Percentiles rank a stretch among this genome's conserved stretches.
Evolutionary conservation across 2,888 invertebrate genomes (phyloP).

Genomic region (Nomada ferruginata): DNA sequence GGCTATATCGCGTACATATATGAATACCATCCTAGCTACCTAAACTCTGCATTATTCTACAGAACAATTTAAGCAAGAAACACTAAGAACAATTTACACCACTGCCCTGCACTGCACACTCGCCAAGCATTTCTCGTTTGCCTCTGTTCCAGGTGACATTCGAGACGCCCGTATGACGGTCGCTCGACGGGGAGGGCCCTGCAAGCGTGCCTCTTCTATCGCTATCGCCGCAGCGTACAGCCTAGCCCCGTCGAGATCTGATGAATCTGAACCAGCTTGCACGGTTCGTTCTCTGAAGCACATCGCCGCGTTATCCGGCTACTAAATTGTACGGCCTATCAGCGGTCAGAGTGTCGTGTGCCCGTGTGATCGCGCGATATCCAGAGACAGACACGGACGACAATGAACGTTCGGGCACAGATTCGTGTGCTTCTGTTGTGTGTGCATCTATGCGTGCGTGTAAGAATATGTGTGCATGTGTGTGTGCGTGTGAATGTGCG

Average conservation of each 20-base stretch:
- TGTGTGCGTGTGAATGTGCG: neutral
- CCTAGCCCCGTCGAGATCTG: slow-evolving; percentile 79
- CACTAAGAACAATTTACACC: no score
- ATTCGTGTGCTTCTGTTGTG: neutral
- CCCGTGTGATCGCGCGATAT: slow-evolving; percentile 17
- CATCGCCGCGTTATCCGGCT: slow-evolving; percentile 40
- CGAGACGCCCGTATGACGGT: slow-evolving; percentile 82
- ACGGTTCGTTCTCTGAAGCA: slow-evolving; percentile 58
- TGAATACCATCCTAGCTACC: no score
- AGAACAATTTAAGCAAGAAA: no score
- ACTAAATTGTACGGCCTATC: slow-evolving; percentile 39
- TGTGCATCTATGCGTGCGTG: neutral
- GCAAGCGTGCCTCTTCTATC: slow-evolving; percentile 79
- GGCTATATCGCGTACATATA: no score
- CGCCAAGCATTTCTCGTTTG: neutral
- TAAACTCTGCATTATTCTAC: no score
- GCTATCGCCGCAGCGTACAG: slow-evolving; percentile 78
- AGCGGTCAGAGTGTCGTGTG: slow-evolving; percentile 20
- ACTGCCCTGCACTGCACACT: no score
- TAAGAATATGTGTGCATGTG: neutral
- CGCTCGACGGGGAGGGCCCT: slow-evolving; percentile 81
- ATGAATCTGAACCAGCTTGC: slow-evolving; percentile 40
- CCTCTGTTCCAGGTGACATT: slow-evolving; percentile 80
- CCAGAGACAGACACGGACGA: slow-evolving; percentile 23
- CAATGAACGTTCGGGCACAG: slow-evolving; percentile 8